Conservation (phyloP, 2,113 vertebrate genomes). For the Caretta caretta region DNA sequence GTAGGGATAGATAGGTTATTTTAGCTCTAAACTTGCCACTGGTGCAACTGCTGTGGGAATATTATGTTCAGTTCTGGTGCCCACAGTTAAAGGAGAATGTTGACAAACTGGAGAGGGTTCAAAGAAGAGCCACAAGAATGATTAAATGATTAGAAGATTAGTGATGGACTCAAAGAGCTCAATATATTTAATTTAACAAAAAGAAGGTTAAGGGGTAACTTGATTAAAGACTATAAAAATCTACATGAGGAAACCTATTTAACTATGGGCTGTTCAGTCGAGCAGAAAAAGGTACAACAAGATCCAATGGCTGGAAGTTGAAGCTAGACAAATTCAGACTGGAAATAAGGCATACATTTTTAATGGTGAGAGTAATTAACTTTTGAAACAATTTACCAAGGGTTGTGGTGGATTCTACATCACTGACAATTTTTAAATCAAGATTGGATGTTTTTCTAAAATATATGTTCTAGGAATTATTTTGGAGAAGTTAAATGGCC, state of each 20-base stretch:
- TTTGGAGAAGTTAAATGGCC: background rate
- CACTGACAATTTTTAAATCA: background rate
- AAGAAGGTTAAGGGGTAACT: background rate
- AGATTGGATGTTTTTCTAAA: background rate
- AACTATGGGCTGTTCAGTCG: background rate
- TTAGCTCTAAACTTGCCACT: background rate
- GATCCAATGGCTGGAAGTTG: background rate
- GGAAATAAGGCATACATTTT: background rate
- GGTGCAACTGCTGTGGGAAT: background rate
- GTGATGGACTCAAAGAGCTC: background rate
- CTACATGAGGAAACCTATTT: background rate
- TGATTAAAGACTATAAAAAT: background rate
- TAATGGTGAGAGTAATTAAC: background rate
- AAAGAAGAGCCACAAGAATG: background rate
- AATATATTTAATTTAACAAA: background rate
- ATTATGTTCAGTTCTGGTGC: background rate
- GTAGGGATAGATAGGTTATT: background rate
- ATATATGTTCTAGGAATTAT: background rate
- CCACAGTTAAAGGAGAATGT: background rate
- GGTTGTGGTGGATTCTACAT: background rate
- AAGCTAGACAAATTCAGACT: background rate
- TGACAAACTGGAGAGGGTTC: background rate
- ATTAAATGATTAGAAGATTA: background rate
- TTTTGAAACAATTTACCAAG: background rate
- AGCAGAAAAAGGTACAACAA: background rate